These are phyloP conservation scores for Siderastrea siderea DNA, from an alignment of 92 coral and sea anemone genomes.

Conservation along the genomic window DNA sequence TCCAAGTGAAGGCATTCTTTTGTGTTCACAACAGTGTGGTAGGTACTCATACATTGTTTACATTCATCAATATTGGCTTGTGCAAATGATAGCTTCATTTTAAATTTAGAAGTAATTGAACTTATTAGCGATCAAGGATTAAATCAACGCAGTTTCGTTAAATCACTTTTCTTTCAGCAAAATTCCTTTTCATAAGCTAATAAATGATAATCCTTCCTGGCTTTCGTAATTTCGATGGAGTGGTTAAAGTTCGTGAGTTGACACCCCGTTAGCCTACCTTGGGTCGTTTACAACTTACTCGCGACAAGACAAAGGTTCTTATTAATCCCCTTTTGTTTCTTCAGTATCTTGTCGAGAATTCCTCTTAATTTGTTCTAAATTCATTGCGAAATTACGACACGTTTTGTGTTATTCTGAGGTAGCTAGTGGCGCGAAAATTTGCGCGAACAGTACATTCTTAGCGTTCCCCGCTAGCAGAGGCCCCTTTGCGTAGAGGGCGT, in stretches of 20 bases:
- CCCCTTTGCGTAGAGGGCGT: too few relatives aligned
- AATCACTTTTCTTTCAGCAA: not conserved
- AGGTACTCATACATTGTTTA: constrained; percentile 33
- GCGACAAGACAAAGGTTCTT: constrained; percentile 11
- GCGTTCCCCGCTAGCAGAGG: too few relatives aligned
- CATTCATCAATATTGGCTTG: constrained; percentile 10
- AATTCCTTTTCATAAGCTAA: not conserved
- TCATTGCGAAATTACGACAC: too few relatives aligned
- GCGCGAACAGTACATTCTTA: too few relatives aligned
- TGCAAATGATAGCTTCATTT: constrained; percentile 18
- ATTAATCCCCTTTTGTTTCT: constrained; percentile 6
- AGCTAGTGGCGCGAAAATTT: too few relatives aligned
- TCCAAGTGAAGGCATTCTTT: constrained; percentile 53
- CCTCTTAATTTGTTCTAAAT: not conserved
- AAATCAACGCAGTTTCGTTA: not conserved
- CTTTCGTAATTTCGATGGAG: not conserved
- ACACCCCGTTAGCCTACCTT: constrained; percentile 5
- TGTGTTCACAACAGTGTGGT: constrained; percentile 68
- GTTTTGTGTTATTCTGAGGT: too few relatives aligned
- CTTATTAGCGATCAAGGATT: constrained; percentile 16
- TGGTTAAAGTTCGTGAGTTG: not conserved
- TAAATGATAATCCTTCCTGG: too few relatives aligned
- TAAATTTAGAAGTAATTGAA: constrained; percentile 9
- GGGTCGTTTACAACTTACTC: constrained; percentile 19
- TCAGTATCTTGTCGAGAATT: not conserved